These are phyloP conservation scores for Forbesichthys papilliferus DNA, from an alignment of 2,113 vertebrate species.

Conservation along the genomic window DNA sequence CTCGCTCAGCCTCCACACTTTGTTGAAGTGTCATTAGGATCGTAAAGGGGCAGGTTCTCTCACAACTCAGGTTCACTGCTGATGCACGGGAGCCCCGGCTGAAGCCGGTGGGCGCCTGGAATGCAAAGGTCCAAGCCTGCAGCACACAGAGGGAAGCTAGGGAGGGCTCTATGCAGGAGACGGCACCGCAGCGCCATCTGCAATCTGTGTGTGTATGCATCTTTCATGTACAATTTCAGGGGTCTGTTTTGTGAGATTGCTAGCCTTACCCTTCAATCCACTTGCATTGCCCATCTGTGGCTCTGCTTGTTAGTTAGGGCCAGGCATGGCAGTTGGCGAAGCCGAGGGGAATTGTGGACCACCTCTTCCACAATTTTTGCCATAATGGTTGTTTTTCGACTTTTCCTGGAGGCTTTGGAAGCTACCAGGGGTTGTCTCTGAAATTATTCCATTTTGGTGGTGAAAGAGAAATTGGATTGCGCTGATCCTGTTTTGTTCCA, in stretches of 20 bases:
- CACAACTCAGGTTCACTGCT: constrained; percentile 41
- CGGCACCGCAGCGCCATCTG: constrained; percentile 33
- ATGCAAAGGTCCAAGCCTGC: constrained; percentile 55
- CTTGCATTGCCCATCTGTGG: constrained; percentile 60
- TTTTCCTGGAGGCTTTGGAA: constrained; percentile 55
- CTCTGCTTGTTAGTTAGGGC: constrained; percentile 57
- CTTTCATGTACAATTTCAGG: constrained; percentile 53
- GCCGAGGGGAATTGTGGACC: constrained; percentile 57
- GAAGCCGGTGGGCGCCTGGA: constrained; percentile 44
- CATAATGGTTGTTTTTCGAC: constrained; percentile 70
- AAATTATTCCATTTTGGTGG: constrained; percentile 81
- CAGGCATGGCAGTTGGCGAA: constrained; percentile 51
- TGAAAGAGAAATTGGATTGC: constrained; percentile 82
- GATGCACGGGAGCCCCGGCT: constrained; percentile 52
- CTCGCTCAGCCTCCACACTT: constrained; percentile 68
- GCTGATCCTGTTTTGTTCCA: constrained; percentile 76
- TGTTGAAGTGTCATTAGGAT: constrained; percentile 70
- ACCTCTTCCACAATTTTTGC: constrained; percentile 59
- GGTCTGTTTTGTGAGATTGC: constrained; percentile 66
- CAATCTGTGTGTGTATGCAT: constrained; percentile 47
- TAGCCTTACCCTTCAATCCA: constrained; percentile 61
- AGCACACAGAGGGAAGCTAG: constrained; percentile 6
- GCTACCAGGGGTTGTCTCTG: constrained; percentile 67
- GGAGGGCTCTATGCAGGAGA: constrained; percentile 1
- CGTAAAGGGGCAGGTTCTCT: constrained; percentile 61